phyloP scores from a whole-genome alignment of 2,113 vertebrate genomes.

The Brachionichthys hirsutus region DNA sequence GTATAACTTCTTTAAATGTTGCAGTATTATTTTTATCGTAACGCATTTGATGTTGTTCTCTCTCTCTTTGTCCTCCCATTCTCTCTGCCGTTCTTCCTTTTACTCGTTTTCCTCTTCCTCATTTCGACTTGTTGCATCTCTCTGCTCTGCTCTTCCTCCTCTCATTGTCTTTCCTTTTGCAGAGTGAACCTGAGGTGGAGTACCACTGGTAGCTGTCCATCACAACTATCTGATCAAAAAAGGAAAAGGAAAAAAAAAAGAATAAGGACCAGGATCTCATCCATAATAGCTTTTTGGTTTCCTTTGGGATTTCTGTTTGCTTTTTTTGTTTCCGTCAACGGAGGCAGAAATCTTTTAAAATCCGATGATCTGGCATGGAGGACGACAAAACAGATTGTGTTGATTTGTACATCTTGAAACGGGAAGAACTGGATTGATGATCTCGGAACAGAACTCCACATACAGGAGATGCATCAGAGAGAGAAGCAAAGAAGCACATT shows the following conservation, averaged over 20 bases:
- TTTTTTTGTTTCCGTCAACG: slow-evolving; percentile 60
- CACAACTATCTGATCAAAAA: slow-evolving; percentile 73
- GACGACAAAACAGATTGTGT: slow-evolving; percentile 65
- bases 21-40: neutral
- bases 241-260: slow-evolving; percentile 54
- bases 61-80: neutral
- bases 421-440: slow-evolving; percentile 59
- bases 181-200: slow-evolving; percentile 95
- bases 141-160: slow-evolving; percentile 36
- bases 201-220: slow-evolving; percentile 92
- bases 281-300: slow-evolving; percentile 79
- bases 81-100: neutral
- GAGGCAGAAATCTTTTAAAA: slow-evolving; percentile 50
- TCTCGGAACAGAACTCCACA: slow-evolving; percentile 64
- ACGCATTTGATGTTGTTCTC: slow-evolving; percentile 3
- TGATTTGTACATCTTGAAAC: slow-evolving; percentile 77
- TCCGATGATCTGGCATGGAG: slow-evolving; percentile 55
- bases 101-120: neutral
- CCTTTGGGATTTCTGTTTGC: slow-evolving; percentile 37
- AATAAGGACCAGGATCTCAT: slow-evolving; percentile 86
- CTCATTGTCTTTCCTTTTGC: slow-evolving; percentile 61
- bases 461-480: slow-evolving; percentile 13
- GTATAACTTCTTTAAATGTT: slow-evolving; percentile 15
- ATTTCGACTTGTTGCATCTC: neutral
- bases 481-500: slow-evolving; percentile 58